Evolutionary conservation across 2,888 invertebrate genomes (phyloP).

Genomic region (Icerya purchasi): DNA sequence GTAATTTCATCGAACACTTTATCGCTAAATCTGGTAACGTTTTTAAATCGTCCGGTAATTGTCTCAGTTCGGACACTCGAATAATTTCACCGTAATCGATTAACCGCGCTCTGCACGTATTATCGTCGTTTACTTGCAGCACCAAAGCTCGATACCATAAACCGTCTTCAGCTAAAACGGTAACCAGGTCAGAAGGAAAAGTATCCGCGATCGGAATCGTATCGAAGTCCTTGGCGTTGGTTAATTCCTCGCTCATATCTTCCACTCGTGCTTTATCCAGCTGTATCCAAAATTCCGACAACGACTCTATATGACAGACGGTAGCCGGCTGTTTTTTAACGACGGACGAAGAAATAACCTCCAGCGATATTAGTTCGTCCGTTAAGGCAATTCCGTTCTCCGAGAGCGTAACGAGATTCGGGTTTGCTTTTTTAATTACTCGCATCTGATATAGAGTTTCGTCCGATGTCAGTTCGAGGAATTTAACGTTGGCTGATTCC

Average conservation of each 20-base stretch:
- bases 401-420: neutral
- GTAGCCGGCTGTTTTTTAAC: neutral
- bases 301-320: neutral
- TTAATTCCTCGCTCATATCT: neutral
- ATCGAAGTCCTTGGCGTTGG: neutral
- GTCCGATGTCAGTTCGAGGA: neutral
- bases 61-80: neutral
- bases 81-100: constrained; percentile 41
- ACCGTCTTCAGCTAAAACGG: neutral
- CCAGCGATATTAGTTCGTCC: neutral
- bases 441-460: neutral
- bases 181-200: neutral
- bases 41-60: constrained; percentile 30
- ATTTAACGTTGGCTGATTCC: neutral
- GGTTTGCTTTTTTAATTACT: too few species aligned
- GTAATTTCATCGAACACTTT: constrained; percentile 37
- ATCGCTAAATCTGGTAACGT: constrained; percentile 36
- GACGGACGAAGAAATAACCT: neutral
- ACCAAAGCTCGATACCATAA: neutral
- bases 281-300: neutral
- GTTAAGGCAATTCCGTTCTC: neutral
- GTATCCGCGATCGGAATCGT: neutral
- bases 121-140: neutral
- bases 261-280: neutral
- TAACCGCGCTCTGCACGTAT: constrained; percentile 36